Evolutionary conservation across 2,113 vertebrate genomes (phyloP).

Genomic region (cattle (Bos taurus)): DNA sequence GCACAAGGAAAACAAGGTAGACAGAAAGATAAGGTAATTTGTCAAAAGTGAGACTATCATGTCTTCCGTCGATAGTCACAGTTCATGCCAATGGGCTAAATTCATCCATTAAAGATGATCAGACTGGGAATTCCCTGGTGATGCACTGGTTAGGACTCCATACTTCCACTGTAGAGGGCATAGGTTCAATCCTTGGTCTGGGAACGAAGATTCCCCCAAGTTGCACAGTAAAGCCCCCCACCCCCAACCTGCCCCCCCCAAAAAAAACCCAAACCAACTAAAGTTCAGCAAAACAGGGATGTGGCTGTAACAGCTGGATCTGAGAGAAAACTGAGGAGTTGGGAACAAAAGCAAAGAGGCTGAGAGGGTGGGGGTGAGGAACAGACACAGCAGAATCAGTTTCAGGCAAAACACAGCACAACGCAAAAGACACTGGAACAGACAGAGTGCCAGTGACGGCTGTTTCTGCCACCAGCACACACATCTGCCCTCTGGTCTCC

Average conservation of each 20-base stretch:
- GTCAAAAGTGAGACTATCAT: neutral
- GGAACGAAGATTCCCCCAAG: neutral
- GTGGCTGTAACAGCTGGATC: neutral
- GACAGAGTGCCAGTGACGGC: neutral
- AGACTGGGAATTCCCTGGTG: neutral
- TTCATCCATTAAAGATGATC: neutral
- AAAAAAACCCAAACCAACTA: neutral
- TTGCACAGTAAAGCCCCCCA: neutral
- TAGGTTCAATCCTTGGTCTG: neutral
- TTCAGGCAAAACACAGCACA: neutral
- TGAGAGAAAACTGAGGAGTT: neutral
- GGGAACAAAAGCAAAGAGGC: too few species aligned
- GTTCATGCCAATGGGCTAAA: neutral
- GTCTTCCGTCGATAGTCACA: neutral
- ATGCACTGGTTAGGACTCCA: neutral
- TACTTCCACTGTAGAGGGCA: neutral
- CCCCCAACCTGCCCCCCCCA: accelerated
- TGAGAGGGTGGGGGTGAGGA: neutral
- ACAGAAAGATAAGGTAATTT: neutral
- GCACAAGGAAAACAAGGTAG: neutral
- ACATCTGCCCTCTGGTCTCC: too few species aligned
- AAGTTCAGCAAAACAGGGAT: neutral
- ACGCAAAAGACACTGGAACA: too few species aligned
- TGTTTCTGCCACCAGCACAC: neutral
- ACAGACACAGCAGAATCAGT: neutral